Base-by-base conservation (phyloP, 2,113 vertebrate species). In the Quiscalus mexicanus region DNA sequence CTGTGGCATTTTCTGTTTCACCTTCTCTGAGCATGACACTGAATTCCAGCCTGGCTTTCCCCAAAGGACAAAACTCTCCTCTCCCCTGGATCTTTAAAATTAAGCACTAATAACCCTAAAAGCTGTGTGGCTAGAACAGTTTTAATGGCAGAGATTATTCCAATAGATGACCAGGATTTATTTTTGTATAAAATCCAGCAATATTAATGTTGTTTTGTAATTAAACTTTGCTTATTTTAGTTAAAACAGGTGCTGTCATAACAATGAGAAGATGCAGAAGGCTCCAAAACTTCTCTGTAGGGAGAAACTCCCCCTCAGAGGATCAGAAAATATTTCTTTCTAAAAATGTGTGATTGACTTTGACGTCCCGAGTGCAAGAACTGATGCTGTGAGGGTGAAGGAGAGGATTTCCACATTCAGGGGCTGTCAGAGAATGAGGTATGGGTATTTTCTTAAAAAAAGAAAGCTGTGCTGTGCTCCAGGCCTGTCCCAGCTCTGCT, bases 11-110 rank as follows among this genome's bases (percentile, higher is more conserved):
- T 8, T 5, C n/a, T 90, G 58, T 41, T 1, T 1, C 15, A 2
- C 28, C 15, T n/a, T 73, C 35, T 75, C 23, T 8, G 28, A 22
- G 21, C 0, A 0, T 28, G 63, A 31, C 3, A 0, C 1, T 55
- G 41, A 49, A 27, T 67, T 67, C 15, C 80, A 82, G 70, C 22
- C 52, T 76, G 63, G 9, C 60, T 84, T 87, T 52, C 53, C 59
- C 63, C 47, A 78, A 33, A 52, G 49, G 58, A 17, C n/a, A 53
- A 20, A 73, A 27, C 31, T 79, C 25, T n/a, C 23, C 50, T 56
- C 11, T 13, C 23, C 22, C 20, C 33, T 31, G 35, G 12, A 33
- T 58, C 49, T 68, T 77, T 20, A 73, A 64, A 96, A 39, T 74
- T 27, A 68, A 67, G 18, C 35, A 19, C 16, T 58, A 37, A 44